Conservation (phyloP, 2,797 vertebrate species). For the Pagetopsis macropterus region DNA sequence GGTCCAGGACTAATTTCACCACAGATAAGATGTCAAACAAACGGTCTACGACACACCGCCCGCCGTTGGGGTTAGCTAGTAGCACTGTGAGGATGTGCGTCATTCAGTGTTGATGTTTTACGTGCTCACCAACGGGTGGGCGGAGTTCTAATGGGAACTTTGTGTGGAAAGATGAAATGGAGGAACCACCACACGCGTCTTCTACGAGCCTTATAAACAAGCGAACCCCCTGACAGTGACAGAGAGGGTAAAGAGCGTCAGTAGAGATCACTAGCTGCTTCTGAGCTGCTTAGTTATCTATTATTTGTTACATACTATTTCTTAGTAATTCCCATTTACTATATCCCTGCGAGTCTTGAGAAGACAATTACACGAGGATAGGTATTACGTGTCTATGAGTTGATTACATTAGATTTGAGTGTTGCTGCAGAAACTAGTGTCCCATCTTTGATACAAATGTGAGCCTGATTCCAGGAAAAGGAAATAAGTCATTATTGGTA, state of each 20-base stretch:
- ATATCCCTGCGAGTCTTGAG: background rate
- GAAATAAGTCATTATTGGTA: background rate
- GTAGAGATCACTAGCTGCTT: slow-evolving; percentile 12
- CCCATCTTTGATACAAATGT: background rate
- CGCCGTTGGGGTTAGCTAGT: slow-evolving; percentile 43
- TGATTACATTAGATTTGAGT: no score
- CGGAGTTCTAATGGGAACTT: background rate
- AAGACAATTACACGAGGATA: background rate
- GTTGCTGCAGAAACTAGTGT: background rate
- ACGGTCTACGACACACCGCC: slow-evolving; percentile 62
- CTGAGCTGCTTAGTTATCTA: background rate
- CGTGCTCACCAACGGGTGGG: background rate
- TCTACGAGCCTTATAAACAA: background rate
- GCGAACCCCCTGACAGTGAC: slow-evolving; percentile 8
- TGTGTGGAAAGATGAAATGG: accelerated
- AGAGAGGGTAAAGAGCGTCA: background rate
- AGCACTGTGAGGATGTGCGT: slow-evolving; percentile 48
- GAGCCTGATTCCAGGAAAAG: background rate
- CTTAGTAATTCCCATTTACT: background rate
- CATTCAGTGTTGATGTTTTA: slow-evolving; percentile 21
- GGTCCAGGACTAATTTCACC: slow-evolving; percentile 78
- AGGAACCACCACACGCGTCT: background rate
- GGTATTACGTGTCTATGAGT: no score
- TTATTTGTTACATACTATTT: slow-evolving; percentile 33
- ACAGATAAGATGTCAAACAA: background rate